A percentile compares a stretch with the other conserved stretches of the same genome.
Conservation (phyloP, 1,140 invertebrate species). For the Melanaphis sacchari region DNA sequence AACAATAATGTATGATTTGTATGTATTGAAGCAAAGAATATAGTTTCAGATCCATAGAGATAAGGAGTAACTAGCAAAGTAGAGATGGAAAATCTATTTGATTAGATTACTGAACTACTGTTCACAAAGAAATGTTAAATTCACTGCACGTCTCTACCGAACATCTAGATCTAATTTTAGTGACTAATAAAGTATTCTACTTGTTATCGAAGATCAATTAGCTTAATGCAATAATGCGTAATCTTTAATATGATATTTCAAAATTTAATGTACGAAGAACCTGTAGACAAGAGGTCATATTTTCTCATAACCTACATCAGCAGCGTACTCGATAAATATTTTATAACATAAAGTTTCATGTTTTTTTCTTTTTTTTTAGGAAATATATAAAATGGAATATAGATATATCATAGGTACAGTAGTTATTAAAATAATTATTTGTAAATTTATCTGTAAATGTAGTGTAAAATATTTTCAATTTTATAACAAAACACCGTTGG, state of each 20-base stretch:
- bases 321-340: neutral
- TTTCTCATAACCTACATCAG: neutral
- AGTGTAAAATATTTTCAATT: neutral
- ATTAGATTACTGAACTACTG: neutral
- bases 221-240: too few relatives aligned
- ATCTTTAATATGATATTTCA: neutral
- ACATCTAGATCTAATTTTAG: neutral
- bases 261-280: neutral
- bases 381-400: neutral
- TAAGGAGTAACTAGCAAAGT: neutral
- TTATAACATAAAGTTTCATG: neutral
- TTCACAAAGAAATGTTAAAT: neutral
- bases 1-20: neutral
- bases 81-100: neutral
- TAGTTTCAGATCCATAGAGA: neutral
- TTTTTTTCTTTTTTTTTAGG: neutral
- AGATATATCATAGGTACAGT: neutral
- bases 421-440: neutral
- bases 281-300: neutral
- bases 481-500: neutral
- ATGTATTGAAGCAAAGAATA: neutral
- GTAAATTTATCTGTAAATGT: neutral
- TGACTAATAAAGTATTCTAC: neutral
- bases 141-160: neutral
- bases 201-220: conserved; percentile 6